These are phyloP conservation scores for Rotaria socialis DNA, from an alignment of 2,888 invertebrate genomes.

Conservation along the genomic window DNA sequence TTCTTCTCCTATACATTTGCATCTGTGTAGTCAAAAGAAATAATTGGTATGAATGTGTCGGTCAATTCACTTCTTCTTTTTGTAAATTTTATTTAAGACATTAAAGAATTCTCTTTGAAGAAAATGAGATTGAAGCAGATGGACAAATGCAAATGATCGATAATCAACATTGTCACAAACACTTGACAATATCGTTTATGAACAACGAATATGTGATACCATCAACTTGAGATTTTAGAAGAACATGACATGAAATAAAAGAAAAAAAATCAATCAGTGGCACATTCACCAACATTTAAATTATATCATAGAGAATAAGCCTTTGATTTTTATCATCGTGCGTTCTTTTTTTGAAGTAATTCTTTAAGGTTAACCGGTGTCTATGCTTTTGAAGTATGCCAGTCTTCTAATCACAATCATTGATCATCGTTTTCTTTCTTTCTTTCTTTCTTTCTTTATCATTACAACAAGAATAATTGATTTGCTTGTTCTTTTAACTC, in stretches of 20 bases:
- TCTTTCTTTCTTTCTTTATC: not conserved
- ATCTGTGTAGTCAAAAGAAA: not conserved
- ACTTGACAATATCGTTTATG: not conserved
- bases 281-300: no score
- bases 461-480: not conserved
- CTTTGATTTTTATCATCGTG: not conserved
- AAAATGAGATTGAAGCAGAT: conserved; percentile 20
- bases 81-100: not conserved
- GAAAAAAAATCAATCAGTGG: no score
- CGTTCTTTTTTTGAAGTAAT: not conserved
- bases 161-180: not conserved
- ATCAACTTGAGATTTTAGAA: not conserved
- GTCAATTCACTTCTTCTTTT: not conserved
- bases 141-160: conserved; percentile 18
- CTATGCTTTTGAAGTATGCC: not conserved
- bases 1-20: not conserved
- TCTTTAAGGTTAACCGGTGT: conserved; percentile 1
- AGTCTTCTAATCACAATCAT: not conserved
- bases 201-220: not conserved
- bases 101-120: conserved; percentile 13
- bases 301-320: no score
- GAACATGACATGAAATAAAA: not conserved
- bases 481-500: not conserved
- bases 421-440: not conserved
- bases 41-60: conserved; percentile 1